Conservation (phyloP, 2,113 vertebrate genomes). For the Sinocyclocheilus rhinocerous region DNA sequence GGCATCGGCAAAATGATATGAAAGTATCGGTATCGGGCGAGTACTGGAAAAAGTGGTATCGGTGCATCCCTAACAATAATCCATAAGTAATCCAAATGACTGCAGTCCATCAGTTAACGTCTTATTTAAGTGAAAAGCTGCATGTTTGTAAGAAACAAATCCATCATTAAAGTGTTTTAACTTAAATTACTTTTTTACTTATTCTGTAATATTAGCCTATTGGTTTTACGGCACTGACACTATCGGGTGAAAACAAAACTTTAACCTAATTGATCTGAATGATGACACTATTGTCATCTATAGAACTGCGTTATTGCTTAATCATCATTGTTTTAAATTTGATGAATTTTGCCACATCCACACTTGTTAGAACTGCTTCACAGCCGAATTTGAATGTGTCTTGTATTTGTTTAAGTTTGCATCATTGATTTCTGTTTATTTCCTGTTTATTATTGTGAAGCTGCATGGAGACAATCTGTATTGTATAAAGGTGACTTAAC, state of each 20-base stretch:
- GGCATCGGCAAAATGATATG: no score
- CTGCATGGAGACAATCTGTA: background rate
- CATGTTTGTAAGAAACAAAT: no score
- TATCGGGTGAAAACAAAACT: background rate
- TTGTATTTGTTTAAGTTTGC: background rate
- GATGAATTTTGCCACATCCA: background rate
- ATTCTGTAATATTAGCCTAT: background rate
- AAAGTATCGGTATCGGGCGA: no score
- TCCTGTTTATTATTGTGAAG: background rate
- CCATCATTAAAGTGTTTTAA: no score
- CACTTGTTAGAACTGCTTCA: background rate
- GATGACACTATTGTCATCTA: background rate
- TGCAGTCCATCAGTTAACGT: no score
- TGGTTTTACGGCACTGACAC: background rate
- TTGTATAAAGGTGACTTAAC: background rate
- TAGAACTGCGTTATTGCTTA: no score
- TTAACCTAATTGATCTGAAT: background rate
- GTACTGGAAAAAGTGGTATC: no score
- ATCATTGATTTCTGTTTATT: background rate
- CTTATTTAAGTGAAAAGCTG: no score
- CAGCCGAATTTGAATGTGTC: background rate
- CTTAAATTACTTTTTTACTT: no score
- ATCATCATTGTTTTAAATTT: no score
- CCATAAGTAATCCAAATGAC: background rate
- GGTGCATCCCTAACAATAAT: no score